Conservation (phyloP, 2,113 vertebrate species). For the Scortum barcoo region DNA sequence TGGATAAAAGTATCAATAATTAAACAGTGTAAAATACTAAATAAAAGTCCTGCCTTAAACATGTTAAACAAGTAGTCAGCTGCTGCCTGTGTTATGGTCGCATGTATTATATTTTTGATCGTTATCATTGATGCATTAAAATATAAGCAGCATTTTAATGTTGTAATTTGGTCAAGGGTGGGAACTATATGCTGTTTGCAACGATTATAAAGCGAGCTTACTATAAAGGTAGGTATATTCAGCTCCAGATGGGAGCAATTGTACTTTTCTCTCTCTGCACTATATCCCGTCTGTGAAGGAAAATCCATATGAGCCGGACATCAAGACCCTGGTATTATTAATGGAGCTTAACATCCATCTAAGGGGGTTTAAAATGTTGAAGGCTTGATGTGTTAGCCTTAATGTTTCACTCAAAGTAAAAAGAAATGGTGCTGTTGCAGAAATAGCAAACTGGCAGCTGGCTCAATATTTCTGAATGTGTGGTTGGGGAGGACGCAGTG, state of each 20-base stretch:
- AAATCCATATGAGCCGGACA: slow-evolving; percentile 66
- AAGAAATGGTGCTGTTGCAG: slow-evolving; percentile 16
- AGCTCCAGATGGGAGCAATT: slow-evolving; percentile 4
- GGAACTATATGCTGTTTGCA: neutral
- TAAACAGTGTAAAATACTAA: neutral
- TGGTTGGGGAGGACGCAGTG: neutral
- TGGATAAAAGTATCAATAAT: neutral
- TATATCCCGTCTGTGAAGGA: slow-evolving; percentile 51
- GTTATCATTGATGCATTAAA: neutral
- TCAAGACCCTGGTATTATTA: slow-evolving; percentile 55
- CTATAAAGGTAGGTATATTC: slow-evolving; percentile 16
- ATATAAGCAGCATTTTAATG: neutral
- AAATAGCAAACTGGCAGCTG: slow-evolving; percentile 28
- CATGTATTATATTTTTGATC: neutral
- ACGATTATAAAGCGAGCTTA: neutral
- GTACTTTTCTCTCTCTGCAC: slow-evolving; percentile 33
- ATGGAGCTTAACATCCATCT: slow-evolving; percentile 70
- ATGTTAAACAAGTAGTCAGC: neutral
- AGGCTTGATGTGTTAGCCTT: slow-evolving; percentile 46
- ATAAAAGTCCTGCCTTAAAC: neutral
- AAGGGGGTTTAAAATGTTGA: slow-evolving; percentile 60
- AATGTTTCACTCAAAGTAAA: slow-evolving; percentile 44
- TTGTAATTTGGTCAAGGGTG: neutral
- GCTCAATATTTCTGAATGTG: slow-evolving; percentile 17
- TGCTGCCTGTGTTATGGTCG: neutral